Percentiles rank a stretch among this genome's conserved stretches.
phyloP scores from a whole-genome alignment of 1,140 invertebrate species.

The Scaptomyza montana region DNA sequence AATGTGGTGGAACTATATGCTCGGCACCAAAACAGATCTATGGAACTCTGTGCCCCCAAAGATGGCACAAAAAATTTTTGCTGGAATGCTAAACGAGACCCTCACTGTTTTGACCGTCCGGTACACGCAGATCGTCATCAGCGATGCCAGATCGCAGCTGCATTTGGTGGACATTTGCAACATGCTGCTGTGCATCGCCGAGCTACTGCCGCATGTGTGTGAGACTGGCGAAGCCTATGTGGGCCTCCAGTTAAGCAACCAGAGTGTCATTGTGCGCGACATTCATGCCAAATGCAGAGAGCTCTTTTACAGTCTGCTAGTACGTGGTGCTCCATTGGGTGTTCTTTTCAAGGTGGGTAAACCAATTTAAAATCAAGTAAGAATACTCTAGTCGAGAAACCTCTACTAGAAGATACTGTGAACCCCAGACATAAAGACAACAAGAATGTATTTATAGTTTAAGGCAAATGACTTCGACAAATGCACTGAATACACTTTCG shows the following conservation, averaged over 20 bases:
- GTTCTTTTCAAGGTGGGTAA: slow-evolving; percentile 88
- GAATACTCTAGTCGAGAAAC: too few relatives aligned
- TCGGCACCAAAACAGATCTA: slow-evolving; percentile 90
- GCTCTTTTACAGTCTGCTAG: slow-evolving; percentile 88
- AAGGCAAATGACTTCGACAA: too few relatives aligned
- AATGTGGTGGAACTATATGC: slow-evolving; percentile 94
- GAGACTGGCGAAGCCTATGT: slow-evolving; percentile 85
- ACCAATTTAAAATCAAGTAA: background rate
- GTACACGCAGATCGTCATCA: slow-evolving; percentile 88
- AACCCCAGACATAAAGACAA: too few relatives aligned
- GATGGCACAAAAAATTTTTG: slow-evolving; percentile 91
- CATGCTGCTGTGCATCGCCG: slow-evolving; percentile 88
- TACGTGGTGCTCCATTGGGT: slow-evolving; percentile 89
- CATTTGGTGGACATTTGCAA: slow-evolving; percentile 90
- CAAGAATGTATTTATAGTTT: too few relatives aligned
- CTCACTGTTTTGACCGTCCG: slow-evolving; percentile 89
- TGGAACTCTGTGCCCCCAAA: slow-evolving; percentile 92
- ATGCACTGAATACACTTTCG: too few relatives aligned
- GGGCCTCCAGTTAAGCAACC: slow-evolving; percentile 85
- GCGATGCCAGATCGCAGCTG: slow-evolving; percentile 85
- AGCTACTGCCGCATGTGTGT: slow-evolving; percentile 88
- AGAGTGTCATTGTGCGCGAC: slow-evolving; percentile 88
- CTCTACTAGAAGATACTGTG: too few relatives aligned
- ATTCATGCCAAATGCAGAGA: slow-evolving; percentile 92
- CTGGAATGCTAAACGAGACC: slow-evolving; percentile 92